phyloP scores from a whole-genome alignment of 2,888 invertebrate genomes.

The Xylophagus ater region DNA sequence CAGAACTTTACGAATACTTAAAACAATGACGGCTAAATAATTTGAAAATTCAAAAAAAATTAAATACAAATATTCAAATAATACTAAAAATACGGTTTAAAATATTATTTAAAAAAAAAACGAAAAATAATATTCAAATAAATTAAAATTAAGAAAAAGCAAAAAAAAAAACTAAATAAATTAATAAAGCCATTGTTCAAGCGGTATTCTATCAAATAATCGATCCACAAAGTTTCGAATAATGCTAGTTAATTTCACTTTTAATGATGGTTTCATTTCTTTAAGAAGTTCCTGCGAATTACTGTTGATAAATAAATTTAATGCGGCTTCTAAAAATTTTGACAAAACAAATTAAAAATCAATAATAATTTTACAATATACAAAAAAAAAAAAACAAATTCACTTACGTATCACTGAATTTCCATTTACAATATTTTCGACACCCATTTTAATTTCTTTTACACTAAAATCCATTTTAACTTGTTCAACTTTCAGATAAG shows the following conservation, averaged over 20 bases:
- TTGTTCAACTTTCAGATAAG: constrained; percentile 59
- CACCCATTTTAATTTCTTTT: constrained; percentile 72
- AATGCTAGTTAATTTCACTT: constrained; percentile 61
- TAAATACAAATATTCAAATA: neutral
- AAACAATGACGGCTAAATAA: neutral
- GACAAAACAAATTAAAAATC: constrained; percentile 1
- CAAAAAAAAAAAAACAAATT: constrained; percentile 2
- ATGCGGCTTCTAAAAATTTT: constrained; percentile 58
- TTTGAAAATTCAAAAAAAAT: neutral
- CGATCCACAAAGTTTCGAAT: constrained; percentile 66
- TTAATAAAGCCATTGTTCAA: constrained; percentile 57
- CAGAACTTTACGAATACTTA: neutral
- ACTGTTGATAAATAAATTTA: constrained; percentile 77
- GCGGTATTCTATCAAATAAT: constrained; percentile 63
- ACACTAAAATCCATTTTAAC: constrained; percentile 80
- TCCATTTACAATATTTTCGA: constrained; percentile 70
- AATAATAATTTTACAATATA: neutral
- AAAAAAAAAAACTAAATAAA: neutral
- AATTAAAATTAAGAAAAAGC: neutral
- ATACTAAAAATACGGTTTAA: neutral
- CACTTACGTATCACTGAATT: constrained; percentile 69
- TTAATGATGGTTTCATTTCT: constrained; percentile 78
- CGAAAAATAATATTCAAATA: neutral
- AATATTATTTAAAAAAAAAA: neutral
- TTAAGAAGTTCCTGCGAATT: constrained; percentile 73